Evolutionary conservation across 2,888 invertebrate genomes (phyloP).

Genomic region (Lithophane leautieri): DNA sequence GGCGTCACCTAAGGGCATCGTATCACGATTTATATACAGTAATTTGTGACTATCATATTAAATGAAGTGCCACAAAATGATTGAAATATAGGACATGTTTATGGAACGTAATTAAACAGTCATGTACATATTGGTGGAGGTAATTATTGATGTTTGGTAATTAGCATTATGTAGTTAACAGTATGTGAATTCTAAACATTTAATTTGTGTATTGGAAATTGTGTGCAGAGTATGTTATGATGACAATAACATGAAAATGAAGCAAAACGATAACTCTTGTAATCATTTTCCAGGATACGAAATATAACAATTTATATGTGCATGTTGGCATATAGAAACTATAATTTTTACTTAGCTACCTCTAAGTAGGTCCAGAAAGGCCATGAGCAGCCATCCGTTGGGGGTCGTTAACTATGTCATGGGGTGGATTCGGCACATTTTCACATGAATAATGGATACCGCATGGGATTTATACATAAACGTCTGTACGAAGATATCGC

Average conservation of each 20-base stretch:
- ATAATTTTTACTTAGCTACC: not conserved
- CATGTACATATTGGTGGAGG: slow-evolving; percentile 13
- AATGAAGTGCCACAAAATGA: slow-evolving; percentile 33
- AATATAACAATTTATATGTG: not conserved
- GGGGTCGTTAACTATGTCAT: slow-evolving; percentile 63
- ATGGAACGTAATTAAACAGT: slow-evolving; percentile 38
- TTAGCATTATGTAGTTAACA: slow-evolving; percentile 29
- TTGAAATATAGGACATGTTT: slow-evolving; percentile 45
- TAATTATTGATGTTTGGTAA: slow-evolving; percentile 40
- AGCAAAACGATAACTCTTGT: not conserved
- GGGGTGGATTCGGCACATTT: slow-evolving; percentile 46
- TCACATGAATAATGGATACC: slow-evolving; percentile 62
- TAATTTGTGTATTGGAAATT: slow-evolving; percentile 18
- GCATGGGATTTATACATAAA: slow-evolving; percentile 40
- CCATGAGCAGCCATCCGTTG: slow-evolving; percentile 28
- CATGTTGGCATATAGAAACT: not conserved
- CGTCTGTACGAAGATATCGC: slow-evolving; percentile 8
- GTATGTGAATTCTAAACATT: slow-evolving; percentile 24
- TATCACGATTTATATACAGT: slow-evolving; percentile 55
- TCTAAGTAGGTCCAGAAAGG: slow-evolving; percentile 8
- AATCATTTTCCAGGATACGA: not conserved
- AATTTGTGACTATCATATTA: slow-evolving; percentile 53
- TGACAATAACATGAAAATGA: not conserved
- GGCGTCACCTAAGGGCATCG: slow-evolving; percentile 53
- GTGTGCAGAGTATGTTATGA: not conserved